Conservation (phyloP, 2,888 invertebrate genomes). For the Zhengitettix transpicula region DNA sequence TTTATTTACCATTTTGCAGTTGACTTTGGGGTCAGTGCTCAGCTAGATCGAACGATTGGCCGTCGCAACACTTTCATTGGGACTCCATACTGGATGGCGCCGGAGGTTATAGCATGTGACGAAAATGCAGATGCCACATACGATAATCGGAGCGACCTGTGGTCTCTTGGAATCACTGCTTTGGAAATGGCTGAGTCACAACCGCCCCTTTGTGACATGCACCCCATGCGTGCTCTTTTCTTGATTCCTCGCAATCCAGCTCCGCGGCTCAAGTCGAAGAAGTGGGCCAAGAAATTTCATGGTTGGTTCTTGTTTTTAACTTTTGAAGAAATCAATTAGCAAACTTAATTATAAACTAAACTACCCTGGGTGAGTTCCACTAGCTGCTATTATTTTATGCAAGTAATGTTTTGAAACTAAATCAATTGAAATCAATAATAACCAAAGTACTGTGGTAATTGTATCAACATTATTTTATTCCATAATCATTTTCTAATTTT, state of each 20-base stretch:
- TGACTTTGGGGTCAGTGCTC: slow-evolving; percentile 98
- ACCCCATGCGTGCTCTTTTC: slow-evolving; percentile 98
- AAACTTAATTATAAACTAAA: background rate
- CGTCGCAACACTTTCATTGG: slow-evolving; percentile 98
- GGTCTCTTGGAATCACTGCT: slow-evolving; percentile 92
- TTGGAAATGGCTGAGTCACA: slow-evolving; percentile 99
- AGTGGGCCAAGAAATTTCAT: slow-evolving; percentile 96
- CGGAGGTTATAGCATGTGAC: slow-evolving; percentile 98
- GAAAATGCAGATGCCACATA: slow-evolving; percentile 99
- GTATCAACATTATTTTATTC: no score
- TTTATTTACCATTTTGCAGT: slow-evolving; percentile 36
- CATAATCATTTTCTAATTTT: no score
- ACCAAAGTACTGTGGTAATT: no score
- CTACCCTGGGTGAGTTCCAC: background rate
- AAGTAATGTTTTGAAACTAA: no score
- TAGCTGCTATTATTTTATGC: no score
- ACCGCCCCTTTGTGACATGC: slow-evolving; percentile 96
- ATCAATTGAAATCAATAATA: no score
- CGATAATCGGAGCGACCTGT: slow-evolving; percentile 87
- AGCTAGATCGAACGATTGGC: slow-evolving; percentile 96
- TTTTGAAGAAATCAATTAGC: background rate
- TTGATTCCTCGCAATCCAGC: slow-evolving; percentile 96
- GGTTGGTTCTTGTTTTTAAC: slow-evolving; percentile 22
- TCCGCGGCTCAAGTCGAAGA: slow-evolving; percentile 91
- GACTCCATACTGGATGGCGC: slow-evolving; percentile 97